Evolutionary conservation across 2,797 vertebrate species (phyloP), one percentile per base, ranked within the genome.

Genomic region (Danio albolineatus): DNA sequence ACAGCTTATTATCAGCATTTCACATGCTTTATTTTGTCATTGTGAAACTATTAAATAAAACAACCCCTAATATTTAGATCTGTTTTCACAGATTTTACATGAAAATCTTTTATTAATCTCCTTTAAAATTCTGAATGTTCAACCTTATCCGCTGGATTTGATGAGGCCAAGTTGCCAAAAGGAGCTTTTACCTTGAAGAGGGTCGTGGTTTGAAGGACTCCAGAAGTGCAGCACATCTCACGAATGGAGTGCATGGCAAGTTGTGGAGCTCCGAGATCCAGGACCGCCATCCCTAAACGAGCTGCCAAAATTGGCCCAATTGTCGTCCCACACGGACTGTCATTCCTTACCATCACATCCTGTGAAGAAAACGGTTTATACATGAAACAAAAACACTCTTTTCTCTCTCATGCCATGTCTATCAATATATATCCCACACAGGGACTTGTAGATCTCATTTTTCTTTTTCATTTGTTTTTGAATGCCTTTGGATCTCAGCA

Each of bases 221-320:
- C 95, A 0, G 96, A 95, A 74, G 96, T 98, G 86, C 97, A 99
- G 92, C 97, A 97, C 92, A 98, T 99, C 94, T 99, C 98, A 28
- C 97, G 91, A 90, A 99, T 96, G 74, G 98, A 99, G 91, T 99
- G 98, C 98, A 99, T 99, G 87, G 98, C 95, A 74, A 99, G 94
- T 83, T 99, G 97, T 0, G 98, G 97, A 4, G 92, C 95, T 2
- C 97, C 98, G 0, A 99, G 89, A 83, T 99, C 98, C 87, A 96
- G 86, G n/a, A 98, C 97, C 0, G 95, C 95, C 80, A 99, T 85
- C 36, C 98, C 97, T 46, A 99, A 94, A 21, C 95, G 95, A 56
- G 97, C 92, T 0, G 98, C 92, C 85, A 99, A 91, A 87, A 99
- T 99, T 2, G 98, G 97, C 0, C 97, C 98, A 0, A 99, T 99